Base-by-base conservation (phyloP, 2,888 invertebrate species). In the Leptinotarsa peninsularis region DNA sequence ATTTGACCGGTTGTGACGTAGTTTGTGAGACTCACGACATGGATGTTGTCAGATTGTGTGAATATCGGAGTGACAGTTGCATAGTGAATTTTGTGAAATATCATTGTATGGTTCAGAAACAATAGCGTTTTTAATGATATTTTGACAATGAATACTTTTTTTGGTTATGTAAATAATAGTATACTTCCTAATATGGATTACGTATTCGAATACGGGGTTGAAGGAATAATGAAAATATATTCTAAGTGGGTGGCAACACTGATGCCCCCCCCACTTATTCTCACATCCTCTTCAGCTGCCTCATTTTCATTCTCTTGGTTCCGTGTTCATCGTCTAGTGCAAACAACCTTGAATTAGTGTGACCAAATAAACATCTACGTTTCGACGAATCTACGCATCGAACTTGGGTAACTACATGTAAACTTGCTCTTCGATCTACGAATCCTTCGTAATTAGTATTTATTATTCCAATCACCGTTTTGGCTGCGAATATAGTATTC, bases 401-500 rank as follows among this genome's bases (percentile, higher is more conserved):
- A 87, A 84, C 84, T 88, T 87, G 87, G 88, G 88, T 88, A 88
- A 88, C 88, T 88, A 88, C 83, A 85, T 52, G 52, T n/a, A 86
- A 83, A 85, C 83, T 87, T 87, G 86, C 84, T 84, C 85, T 86
- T 84, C 85, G 86, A 87, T 82, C 86, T 86, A 83, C 85, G 87
- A 84, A 85, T 84, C 85, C 87, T 87, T 84, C 87, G 87, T 86
- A 82, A 84, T 85, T 83, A 84, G 83, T 84, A 78, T 83, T 84
- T 84, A 83, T 81, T 83, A 82, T 83, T 81, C 81, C 82, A 84
- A 84, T 86, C 85, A 83, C 84, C 86, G 86, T 86, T 87, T 88
- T 87, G 86, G 87, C 87, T 87, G 88, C 88, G 87, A 88, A 88
- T 87, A 85, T 87, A 85, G 86, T 86, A 85, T 79, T 77, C 78